Percentiles rank a stretch among this genome's conserved stretches.
Evolutionary conservation across 2,888 invertebrate species (phyloP).

Genomic region (Nudaria mundana): DNA sequence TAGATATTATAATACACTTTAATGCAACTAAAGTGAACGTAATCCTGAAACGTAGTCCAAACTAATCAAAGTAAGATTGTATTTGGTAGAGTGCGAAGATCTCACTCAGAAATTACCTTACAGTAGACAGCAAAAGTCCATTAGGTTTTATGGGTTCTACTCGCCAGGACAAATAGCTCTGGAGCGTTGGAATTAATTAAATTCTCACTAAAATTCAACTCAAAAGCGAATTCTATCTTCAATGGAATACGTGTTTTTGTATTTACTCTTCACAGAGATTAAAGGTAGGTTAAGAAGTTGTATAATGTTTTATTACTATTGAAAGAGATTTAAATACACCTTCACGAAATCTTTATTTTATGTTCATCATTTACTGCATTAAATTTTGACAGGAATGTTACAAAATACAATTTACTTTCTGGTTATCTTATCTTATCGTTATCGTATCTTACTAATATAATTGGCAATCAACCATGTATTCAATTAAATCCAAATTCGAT

Average conservation of each 20-base stretch:
- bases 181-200: constrained; percentile 74
- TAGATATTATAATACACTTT: constrained; percentile 15
- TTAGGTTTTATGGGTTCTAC: constrained; percentile 74
- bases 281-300: constrained; percentile 10
- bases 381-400: too few species aligned
- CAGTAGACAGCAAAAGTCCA: constrained; percentile 75
- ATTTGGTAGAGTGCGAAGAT: constrained; percentile 55
- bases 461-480: too few species aligned
- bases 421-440: too few species aligned
- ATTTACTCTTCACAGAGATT: constrained; percentile 5
- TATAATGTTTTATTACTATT: too few species aligned
- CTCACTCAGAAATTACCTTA: constrained; percentile 62
- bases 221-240: constrained; percentile 36
- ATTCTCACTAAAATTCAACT: constrained; percentile 61
- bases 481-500: too few species aligned
- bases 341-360: too few species aligned
- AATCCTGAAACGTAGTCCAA: constrained; percentile 6
- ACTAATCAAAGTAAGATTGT: constrained; percentile 52
- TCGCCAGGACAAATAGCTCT: constrained; percentile 65
- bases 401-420: too few species aligned
- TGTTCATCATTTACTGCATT: too few species aligned
- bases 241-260: constrained; percentile 20
- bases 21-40: not conserved
- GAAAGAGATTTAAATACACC: too few species aligned
- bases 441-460: too few species aligned